Base-by-base conservation (phyloP, 2,797 vertebrate species). In the Schizopygopsis pylzovi region DNA sequence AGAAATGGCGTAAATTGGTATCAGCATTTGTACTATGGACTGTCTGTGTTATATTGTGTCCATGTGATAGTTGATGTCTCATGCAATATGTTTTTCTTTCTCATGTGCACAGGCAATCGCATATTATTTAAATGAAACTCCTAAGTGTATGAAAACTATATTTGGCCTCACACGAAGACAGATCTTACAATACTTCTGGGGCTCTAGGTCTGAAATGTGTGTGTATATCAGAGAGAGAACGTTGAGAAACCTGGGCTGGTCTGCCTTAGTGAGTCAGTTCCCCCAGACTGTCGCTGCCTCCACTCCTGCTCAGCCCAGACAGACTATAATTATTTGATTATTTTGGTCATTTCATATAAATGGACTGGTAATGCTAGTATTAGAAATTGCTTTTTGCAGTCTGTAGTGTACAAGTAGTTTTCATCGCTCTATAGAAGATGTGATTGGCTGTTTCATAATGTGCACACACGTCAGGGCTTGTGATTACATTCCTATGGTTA, bases 201-300 rank as follows among this genome's bases (percentile, higher is more conserved):
- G 4, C 13, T 28, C 5, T 61, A 25, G 52, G 52, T 72, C 37
- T 65, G 67, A 52, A 20, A 28, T 52, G 11, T 72, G 8, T 43
- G 67, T 72, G n/a, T 76, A 13, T 80, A 15, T 20, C 37, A 68
- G 59, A 76, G 13, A 3, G 47, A 61, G 15, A 65, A 49, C 0
- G 39, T 33, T 77, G 33, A 77, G 20, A 47, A 47, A 20, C 9
- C 18, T 83, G 39, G 63, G 61, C 9, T 56, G 68, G 45, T 47
- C 6, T 54, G 41, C 65, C 72, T 28, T 45, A 37, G 63, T 88
- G 87, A 86, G 79, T 90, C 89, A 85, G 54, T 45, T 70, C 54
- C 86, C 56, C 84, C 84, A 20, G 79, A 84, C 49, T 79, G 78
- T n/a, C 37, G 7, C 43, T 52, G 43, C 41, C 37, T 80, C 13